Base-by-base conservation (phyloP, 1,140 invertebrate genomes). In the Lithobius niger region DNA sequence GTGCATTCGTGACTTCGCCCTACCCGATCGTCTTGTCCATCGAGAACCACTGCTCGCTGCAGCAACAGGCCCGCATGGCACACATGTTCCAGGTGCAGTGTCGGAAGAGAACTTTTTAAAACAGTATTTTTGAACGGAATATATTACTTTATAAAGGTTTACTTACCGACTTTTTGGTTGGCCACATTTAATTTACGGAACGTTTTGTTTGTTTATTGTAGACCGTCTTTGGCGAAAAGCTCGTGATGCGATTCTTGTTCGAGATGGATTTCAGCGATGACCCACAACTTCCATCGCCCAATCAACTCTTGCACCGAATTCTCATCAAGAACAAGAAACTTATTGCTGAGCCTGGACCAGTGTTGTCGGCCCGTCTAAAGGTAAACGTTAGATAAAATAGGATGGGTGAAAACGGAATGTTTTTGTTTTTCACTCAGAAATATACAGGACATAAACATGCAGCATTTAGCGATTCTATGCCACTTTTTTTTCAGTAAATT, bases 1-100 rank as follows among this genome's bases (percentile, higher is more conserved):
- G 84, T 72, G 92, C 92, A 26, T 95, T 97, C 71, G 79, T 91
- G 22, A 83, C 82, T 25, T 93, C 88, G 18, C 84, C 86, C 1
- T 93, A 92, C 69, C 94, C 94, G 0, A 81, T 97, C 22, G 91
- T 97, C 58, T 74, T 97, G 16, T 94, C 89, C 6, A 88, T 97
- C 55, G 94, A 97, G 74, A 97, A 97, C 73, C 92, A 97, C 69
- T 97, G 93, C 71, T 94, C 88, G 10, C 71, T 94, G 13, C 81
- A 79, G 53, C 91, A 97, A 69, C 92, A 97, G 71, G 80, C 84
- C 54, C 82, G 88, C 61, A 97, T 97, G 92, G 92, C 93, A 0
- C 85, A 88, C 63, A 94, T 90, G 58, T 95, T 96, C 76, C 82
- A 84, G 76, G 86, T 88, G 77, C 66, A 65, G 67, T 57, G 10